Evolutionary conservation across 1,140 invertebrate genomes (phyloP), one percentile per base, ranked within the genome.

Genomic region (Ephestia elutella): DNA sequence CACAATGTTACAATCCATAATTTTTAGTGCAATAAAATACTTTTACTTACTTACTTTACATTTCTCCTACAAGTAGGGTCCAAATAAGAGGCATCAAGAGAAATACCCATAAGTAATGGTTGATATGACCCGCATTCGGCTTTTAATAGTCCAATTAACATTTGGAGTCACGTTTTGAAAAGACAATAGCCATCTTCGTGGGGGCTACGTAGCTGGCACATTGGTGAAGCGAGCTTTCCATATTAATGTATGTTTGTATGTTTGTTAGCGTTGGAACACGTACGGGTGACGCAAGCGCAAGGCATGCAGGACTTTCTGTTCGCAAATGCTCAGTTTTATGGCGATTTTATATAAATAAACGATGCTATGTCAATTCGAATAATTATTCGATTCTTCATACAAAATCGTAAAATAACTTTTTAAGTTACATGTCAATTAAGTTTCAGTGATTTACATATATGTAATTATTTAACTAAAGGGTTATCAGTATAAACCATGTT

Each of bases 211-310:
- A 63, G 73, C 75, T 77, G 82, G 78, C 83, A 84, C 83, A 84
- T 85, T 85, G 82, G 77, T 70, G 65, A 75, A 76, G 78, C 78
- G 63, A 72, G 82, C 77, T 82, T 73, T 81, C 77, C 86, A 88
- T 88, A 88, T 88, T 88, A 88, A 88, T 88, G 83, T 80, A 76
- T 86, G 81, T 87, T 88, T 88, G 83, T 80, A 76, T 86, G 81
- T 87, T 88, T 87, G 86, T 87, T 86, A 86, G 86, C 83, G 83
- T 78, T 86, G 85, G 84, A 81, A 82, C 79, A 82, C 80, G 81
- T 80, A 75, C 65, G 44, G 72, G 68, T 88, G 83, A 88, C 77
- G 81, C 80, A 82, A 88, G 58, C 49, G 17, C 35, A 56, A 79
- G 68, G 77, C 70, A 86, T 86, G 77, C 65, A 75, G 75, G 64